phyloP scores from a whole-genome alignment of 1,140 invertebrate genomes.

The Trichogramma pretiosum region DNA sequence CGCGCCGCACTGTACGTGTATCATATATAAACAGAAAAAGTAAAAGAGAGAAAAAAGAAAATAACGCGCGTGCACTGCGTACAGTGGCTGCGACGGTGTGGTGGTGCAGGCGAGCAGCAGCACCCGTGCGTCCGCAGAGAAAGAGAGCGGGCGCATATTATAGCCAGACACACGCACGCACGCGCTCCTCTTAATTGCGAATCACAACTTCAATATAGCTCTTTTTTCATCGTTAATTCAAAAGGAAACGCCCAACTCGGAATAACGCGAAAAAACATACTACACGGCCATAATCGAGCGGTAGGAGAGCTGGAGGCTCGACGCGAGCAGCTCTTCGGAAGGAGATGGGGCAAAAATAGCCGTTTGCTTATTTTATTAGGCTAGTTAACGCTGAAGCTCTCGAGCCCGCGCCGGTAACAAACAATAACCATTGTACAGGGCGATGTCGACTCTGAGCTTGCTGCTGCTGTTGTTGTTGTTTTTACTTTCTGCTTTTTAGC shows the following conservation, averaged over 20 bases:
- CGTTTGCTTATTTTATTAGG: conserved; percentile 31
- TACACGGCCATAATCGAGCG: too few relatives aligned
- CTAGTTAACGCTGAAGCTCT: too few relatives aligned
- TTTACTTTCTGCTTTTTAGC: too few relatives aligned
- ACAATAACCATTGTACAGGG: conserved; percentile 38
- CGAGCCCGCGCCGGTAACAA: conserved; percentile 17
- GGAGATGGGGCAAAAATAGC: not conserved
- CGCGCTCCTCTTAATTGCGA: too few relatives aligned
- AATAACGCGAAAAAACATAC: too few relatives aligned
- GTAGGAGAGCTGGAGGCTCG: not conserved
- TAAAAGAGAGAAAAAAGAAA: not conserved
- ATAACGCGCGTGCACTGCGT: not conserved
- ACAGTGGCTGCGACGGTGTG: too few relatives aligned
- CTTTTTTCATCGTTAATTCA: conserved; percentile 11
- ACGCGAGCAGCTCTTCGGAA: too few relatives aligned
- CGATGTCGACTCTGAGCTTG: conserved; percentile 19
- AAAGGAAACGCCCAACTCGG: not conserved
- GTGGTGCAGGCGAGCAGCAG: too few relatives aligned
- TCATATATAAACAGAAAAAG: not conserved
- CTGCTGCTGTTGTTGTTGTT: too few relatives aligned
- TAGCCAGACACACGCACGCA: too few relatives aligned
- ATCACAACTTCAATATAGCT: too few relatives aligned
- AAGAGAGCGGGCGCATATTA: not conserved
- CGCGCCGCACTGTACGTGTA: not conserved
- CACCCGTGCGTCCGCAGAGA: not conserved